Conservation (phyloP, 2,797 vertebrate species). For the Australoheros facetus region DNA sequence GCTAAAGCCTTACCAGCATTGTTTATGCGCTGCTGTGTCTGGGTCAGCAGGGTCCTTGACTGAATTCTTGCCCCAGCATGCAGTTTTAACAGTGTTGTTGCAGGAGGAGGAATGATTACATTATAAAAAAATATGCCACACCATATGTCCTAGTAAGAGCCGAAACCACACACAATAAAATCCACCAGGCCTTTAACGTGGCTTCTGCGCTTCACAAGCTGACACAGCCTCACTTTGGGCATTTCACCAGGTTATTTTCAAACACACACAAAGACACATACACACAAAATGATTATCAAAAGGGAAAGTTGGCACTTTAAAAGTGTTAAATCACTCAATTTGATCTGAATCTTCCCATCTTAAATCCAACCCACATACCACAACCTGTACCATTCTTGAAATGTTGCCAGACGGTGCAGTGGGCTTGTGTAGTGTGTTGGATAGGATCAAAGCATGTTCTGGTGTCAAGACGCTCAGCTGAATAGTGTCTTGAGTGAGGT, state of each 20-base stretch:
- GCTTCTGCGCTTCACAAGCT: slow-evolving; percentile 32
- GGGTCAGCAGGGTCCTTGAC: slow-evolving; percentile 63
- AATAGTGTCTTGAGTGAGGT: slow-evolving; percentile 10
- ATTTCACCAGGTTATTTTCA: slow-evolving; percentile 45
- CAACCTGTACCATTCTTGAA: background rate
- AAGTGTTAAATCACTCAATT: slow-evolving; percentile 20
- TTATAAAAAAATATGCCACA: slow-evolving; percentile 72
- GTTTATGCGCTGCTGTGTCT: slow-evolving; percentile 73
- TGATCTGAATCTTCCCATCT: slow-evolving; percentile 20
- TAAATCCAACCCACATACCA: background rate
- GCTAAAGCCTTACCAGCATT: slow-evolving; percentile 44
- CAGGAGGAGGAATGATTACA: slow-evolving; percentile 71
- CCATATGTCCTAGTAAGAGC: slow-evolving; percentile 60
- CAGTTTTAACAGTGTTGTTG: slow-evolving; percentile 73
- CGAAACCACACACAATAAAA: slow-evolving; percentile 58
- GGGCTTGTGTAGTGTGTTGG: background rate
- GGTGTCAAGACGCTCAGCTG: no score
- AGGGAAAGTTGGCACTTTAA: slow-evolving; percentile 16
- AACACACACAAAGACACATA: background rate
- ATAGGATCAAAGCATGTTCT: no score
- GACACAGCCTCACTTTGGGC: slow-evolving; percentile 31
- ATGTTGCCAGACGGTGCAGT: background rate
- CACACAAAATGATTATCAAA: slow-evolving; percentile 27
- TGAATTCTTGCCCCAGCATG: slow-evolving; percentile 76
- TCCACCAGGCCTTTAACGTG: slow-evolving; percentile 32